phyloP scores from a whole-genome alignment of 2,113 vertebrate species.

The Lutjanus erythropterus region DNA sequence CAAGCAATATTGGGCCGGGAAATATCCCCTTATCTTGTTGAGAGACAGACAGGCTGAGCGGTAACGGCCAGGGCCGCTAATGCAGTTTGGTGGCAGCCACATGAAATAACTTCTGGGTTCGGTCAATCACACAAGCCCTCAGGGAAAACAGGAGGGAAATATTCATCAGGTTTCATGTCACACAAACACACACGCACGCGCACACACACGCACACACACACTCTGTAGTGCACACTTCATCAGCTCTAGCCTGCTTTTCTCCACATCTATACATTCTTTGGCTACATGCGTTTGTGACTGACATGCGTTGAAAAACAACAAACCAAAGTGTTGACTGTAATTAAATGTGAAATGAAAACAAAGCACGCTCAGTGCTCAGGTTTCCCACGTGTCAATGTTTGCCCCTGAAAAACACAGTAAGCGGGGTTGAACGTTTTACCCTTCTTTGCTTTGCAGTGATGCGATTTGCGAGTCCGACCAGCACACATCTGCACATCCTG shows the following conservation, averaged over 20 bases:
- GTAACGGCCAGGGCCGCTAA: constrained; percentile 39
- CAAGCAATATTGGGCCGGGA: constrained; percentile 47
- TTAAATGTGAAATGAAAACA: constrained; percentile 17
- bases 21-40: constrained; percentile 72
- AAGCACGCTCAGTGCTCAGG: background rate
- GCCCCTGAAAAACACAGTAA: constrained; percentile 1
- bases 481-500: constrained; percentile 29
- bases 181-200: constrained; percentile 11
- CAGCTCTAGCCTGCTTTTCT: background rate
- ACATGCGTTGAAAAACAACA: constrained; percentile 34
- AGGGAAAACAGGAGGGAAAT: constrained; percentile 46
- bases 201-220: background rate
- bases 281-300: background rate
- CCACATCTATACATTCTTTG: background rate
- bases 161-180: constrained; percentile 55
- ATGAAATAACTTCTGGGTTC: constrained; percentile 66
- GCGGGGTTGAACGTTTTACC: background rate
- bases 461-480: constrained; percentile 14
- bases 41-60: constrained; percentile 54
- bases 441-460: constrained; percentile 22
- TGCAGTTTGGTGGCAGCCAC: constrained; percentile 68
- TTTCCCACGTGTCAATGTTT: constrained; percentile 28
- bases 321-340: constrained; percentile 16
- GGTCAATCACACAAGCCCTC: constrained; percentile 60
- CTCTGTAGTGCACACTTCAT: background rate